Percentiles rank a stretch among this genome's conserved stretches.
phyloP scores from a whole-genome alignment of 2,888 invertebrate genomes.

The Cactoblastis cactorum region DNA sequence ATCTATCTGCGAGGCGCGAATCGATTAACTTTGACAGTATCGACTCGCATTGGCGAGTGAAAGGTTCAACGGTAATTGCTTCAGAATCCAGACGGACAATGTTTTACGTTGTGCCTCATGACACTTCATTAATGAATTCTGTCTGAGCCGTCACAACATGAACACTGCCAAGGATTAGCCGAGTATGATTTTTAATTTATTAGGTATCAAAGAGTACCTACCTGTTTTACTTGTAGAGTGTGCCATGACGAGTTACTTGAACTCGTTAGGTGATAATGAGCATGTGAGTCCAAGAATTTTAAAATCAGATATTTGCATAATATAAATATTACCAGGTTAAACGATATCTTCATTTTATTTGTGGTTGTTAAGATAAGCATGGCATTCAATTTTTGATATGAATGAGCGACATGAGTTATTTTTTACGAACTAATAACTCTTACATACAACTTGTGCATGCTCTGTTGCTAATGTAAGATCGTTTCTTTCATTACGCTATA shows the following conservation, averaged over 20 bases:
- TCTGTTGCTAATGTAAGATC: too few relatives aligned
- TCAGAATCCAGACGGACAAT: slow-evolving; percentile 16
- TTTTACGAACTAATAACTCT: too few relatives aligned
- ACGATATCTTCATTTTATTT: too few relatives aligned
- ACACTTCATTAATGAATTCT: slow-evolving; percentile 68
- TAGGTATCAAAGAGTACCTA: slow-evolving; percentile 25
- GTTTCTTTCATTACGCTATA: neutral
- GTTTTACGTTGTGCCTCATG: slow-evolving; percentile 31
- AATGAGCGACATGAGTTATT: too few relatives aligned
- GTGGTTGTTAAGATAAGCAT: too few relatives aligned
- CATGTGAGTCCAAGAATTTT: too few relatives aligned
- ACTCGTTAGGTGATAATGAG: too few relatives aligned
- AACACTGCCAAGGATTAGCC: slow-evolving; percentile 46
- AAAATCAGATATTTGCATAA: too few relatives aligned
- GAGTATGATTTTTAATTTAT: slow-evolving; percentile 50
- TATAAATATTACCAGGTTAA: too few relatives aligned
- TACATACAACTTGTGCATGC: too few relatives aligned
- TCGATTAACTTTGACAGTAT: slow-evolving; percentile 71
- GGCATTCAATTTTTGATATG: too few relatives aligned
- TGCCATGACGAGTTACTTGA: neutral
- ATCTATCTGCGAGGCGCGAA: slow-evolving; percentile 49
- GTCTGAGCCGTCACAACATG: slow-evolving; percentile 58
- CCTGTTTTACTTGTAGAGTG: slow-evolving; percentile 17
- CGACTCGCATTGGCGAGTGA: slow-evolving; percentile 55
- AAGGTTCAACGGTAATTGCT: slow-evolving; percentile 60